These are phyloP conservation scores for Melanerpes aurifrons DNA, from an alignment of 2,113 vertebrate species.

Conservation along the genomic window DNA sequence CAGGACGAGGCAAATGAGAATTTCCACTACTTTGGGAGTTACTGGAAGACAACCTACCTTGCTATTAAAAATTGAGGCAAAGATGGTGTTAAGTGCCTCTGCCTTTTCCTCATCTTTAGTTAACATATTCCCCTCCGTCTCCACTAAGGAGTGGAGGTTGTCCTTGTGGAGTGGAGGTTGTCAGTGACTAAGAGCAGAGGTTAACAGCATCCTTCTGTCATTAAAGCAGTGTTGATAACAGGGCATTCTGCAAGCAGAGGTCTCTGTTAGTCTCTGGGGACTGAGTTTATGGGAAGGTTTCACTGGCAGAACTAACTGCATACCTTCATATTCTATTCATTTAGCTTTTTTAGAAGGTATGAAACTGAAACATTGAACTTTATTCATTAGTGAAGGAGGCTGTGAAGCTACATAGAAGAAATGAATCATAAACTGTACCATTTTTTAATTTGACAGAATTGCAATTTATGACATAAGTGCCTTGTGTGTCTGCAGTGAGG, in stretches of 20 bases:
- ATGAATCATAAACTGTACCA: neutral
- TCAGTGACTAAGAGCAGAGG: neutral
- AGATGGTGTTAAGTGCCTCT: too few species aligned
- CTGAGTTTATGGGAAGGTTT: neutral
- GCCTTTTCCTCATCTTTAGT: too few species aligned
- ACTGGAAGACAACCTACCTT: too few species aligned
- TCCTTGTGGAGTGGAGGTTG: too few species aligned
- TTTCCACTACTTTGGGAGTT: neutral
- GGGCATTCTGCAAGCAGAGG: neutral
- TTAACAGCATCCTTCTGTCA: neutral
- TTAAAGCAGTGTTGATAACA: neutral
- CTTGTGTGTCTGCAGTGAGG: neutral
- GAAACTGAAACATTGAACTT: neutral
- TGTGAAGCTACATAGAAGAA: neutral
- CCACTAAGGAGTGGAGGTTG: too few species aligned
- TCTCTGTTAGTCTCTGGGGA: neutral
- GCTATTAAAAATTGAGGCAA: too few species aligned
- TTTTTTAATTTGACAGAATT: neutral
- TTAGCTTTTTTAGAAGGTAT: neutral
- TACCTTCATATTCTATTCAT: neutral
- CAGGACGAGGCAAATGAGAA: neutral
- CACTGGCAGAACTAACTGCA: fast-evolving
- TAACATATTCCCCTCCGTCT: too few species aligned
- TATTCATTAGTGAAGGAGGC: neutral
- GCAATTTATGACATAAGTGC: neutral